Conservation (phyloP, 2,888 invertebrate species). For the Norana najaformis region DNA sequence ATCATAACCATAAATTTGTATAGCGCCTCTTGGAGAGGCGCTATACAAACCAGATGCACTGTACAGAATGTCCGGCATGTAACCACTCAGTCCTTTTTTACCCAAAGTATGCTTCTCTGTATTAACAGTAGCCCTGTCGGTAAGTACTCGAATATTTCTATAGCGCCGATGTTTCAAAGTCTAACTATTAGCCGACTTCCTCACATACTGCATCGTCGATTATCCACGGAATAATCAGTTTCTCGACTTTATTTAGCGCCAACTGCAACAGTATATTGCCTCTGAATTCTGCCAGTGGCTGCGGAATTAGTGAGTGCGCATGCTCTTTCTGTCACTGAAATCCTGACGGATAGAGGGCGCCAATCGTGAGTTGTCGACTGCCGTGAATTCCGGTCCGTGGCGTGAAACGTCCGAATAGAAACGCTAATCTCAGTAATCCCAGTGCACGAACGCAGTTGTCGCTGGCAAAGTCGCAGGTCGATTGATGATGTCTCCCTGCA, state of each 20-base stretch:
- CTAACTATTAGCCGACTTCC: neutral
- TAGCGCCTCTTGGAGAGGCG: no score
- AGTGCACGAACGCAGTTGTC: neutral
- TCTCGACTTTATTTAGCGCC: neutral
- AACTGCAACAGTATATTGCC: neutral
- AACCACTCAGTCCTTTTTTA: neutral
- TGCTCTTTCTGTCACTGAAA: neutral
- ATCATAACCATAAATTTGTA: no score
- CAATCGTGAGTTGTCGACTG: neutral
- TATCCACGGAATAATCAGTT: neutral
- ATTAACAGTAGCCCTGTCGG: neutral
- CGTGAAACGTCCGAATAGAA: conserved; percentile 4
- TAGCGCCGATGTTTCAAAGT: neutral
- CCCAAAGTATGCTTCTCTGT: no score
- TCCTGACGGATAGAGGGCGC: neutral
- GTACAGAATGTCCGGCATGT: no score
- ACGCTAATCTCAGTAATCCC: conserved; percentile 7
- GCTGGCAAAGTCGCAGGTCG: neutral
- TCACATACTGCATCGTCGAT: neutral
- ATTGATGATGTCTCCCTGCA: neutral
- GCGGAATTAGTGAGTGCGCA: neutral
- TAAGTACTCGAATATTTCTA: neutral
- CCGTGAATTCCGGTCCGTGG: neutral
- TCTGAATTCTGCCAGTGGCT: neutral
- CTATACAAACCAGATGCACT: no score